Evolutionary conservation across 2,113 vertebrate genomes (phyloP), one percentile per base, ranked within the genome.

Genomic region (Rhynchomys soricoides): DNA sequence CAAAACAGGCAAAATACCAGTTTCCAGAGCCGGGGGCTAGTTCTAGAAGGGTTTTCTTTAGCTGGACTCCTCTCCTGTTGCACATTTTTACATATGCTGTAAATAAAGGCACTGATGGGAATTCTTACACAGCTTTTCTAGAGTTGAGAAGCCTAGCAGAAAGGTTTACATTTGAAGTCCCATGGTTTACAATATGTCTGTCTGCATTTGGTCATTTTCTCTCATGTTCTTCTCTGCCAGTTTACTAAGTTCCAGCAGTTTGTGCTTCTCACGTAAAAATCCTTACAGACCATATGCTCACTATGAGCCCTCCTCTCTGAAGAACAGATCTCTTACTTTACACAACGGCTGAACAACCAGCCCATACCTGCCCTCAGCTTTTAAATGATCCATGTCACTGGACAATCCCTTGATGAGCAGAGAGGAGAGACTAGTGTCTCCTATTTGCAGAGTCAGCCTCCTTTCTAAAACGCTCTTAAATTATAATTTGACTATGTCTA

Each of bases 121-220:
- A 92, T 93, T 93, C 70, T 92, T 88, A 91, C 34, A 91, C 52
- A 66, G n/a, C 29, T 81, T 75, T 70, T 90, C 55, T 57, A 91
- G 81, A n/a, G 16, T 81, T 50, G 81, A 90, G 19, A 95, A 94
- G 89, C 74, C 48, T 70, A 86, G 74, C 85, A 87, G 86, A 43
- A 45, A 31, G 26, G 74, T 91, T 96, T 90, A 93, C 74, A 94
- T 93, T 93, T 93, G 71, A 75, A 96, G 71, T 82, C 50, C 62
- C 82, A 21, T 55, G 57, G 70, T 95, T 97, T 94, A 92, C 66
- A 81, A 55, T 77, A 75, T 89, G 43, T 71, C 86, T 94, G 37
- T 95, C 81, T 66, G 89, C 74, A 89, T 85, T 95, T 89, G 66
- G 86, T 81, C 16, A 91, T 86, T 97, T 96, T 87, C 73, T 86